A percentile compares a stretch with the other conserved stretches of the same genome.
phyloP scores from a whole-genome alignment of 2,888 invertebrate species.

The Philhelius pedissequus region DNA sequence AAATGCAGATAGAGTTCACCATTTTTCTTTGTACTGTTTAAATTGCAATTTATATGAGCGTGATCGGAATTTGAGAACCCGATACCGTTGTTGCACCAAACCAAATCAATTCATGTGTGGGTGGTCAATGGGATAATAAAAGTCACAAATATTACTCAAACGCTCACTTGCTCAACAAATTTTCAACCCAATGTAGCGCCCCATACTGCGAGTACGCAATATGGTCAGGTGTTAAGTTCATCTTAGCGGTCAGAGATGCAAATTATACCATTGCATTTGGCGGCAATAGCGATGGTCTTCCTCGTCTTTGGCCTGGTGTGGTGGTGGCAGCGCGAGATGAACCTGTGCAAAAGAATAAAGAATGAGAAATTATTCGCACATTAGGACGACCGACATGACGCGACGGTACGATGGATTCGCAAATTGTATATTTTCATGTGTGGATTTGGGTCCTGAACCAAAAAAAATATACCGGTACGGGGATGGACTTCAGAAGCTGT shows the following conservation, averaged over 20 bases:
- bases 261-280: constrained; percentile 36
- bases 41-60: constrained; percentile 31
- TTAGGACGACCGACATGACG: constrained; percentile 24
- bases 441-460: constrained; percentile 16
- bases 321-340: not conserved
- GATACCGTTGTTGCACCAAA: constrained; percentile 23
- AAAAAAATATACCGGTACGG: not conserved
- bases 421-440: not conserved
- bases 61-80: constrained; percentile 1
- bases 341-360: constrained; percentile 41
- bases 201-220: constrained; percentile 42
- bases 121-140: constrained; percentile 67
- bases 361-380: constrained; percentile 68
- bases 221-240: constrained; percentile 62
- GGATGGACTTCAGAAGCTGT: constrained; percentile 44
- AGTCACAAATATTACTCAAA: constrained; percentile 65
- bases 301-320: not conserved
- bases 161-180: constrained; percentile 8
- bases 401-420: not conserved
- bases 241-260: constrained; percentile 39
- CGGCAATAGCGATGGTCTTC: not conserved
- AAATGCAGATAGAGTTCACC: not conserved
- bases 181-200: not conserved
- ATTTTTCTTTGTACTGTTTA: not conserved
- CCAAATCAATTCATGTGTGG: constrained; percentile 62